Evolutionary conservation across 2,797 vertebrate genomes (phyloP).

Genomic region (Otus scops): DNA sequence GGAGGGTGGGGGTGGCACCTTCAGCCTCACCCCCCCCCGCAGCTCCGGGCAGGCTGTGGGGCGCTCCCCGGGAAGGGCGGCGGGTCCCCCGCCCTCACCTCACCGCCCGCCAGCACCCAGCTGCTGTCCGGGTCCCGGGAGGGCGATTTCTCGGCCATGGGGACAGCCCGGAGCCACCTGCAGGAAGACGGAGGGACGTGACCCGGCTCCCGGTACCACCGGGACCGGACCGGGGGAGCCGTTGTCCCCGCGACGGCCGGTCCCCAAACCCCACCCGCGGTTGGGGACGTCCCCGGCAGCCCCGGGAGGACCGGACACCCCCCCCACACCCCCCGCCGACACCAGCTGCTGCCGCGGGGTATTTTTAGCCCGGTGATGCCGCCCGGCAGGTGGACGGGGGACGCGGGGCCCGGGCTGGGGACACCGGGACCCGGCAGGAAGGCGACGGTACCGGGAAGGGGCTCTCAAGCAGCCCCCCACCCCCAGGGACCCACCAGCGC

Average conservation of each 20-base stretch:
- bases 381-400: neutral
- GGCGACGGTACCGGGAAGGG: neutral
- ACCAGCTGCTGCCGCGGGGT: neutral
- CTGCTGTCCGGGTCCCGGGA: conserved; percentile 82
- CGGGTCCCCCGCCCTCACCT: conserved; percentile 66
- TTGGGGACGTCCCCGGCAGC: neutral
- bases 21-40: no score
- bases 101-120: conserved; percentile 85
- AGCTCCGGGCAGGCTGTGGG: neutral
- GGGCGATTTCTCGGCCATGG: conserved; percentile 83
- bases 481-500: no score
- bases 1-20: neutral
- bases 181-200: neutral
- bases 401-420: neutral
- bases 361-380: conserved; percentile 37
- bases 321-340: neutral
- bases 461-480: no score
- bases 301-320: neutral
- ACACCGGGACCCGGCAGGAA: neutral
- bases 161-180: neutral
- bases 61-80: no score
- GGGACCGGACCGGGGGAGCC: neutral
- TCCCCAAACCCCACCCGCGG: neutral
- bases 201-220: neutral
- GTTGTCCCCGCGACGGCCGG: rapidly evolving